Percentiles rank a stretch among this genome's conserved stretches.
phyloP scores from a whole-genome alignment of 2,113 vertebrate genomes.

The Ciconia maguari region DNA sequence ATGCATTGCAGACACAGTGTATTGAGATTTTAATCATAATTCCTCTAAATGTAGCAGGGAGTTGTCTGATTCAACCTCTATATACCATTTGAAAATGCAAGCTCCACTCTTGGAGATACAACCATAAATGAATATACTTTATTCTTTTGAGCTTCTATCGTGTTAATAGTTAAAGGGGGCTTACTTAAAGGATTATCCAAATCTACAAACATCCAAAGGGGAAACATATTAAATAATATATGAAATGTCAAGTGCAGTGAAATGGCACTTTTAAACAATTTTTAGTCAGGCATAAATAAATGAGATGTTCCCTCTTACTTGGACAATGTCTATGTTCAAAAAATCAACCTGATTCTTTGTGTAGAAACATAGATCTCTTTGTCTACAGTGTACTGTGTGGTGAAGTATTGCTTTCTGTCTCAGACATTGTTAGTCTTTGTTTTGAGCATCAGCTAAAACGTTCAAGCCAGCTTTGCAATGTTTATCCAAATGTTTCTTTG shows the following conservation, averaged over 20 bases:
- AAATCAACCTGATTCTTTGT: not conserved
- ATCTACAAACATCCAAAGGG: not conserved
- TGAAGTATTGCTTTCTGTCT: not conserved
- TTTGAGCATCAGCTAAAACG: slow-evolving; percentile 30
- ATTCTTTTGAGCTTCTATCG: not conserved
- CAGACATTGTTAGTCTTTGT: slow-evolving; percentile 8
- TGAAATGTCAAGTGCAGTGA: not conserved
- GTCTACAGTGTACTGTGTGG: not conserved
- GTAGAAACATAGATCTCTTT: not conserved
- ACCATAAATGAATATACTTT: not conserved
- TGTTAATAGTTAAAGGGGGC: not conserved
- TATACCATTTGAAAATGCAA: slow-evolving; percentile 47
- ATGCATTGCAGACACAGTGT: slow-evolving; percentile 40
- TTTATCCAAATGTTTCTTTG: not conserved
- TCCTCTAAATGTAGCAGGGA: slow-evolving; percentile 52
- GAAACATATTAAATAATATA: not conserved
- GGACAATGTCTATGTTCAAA: not conserved
- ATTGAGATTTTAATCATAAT: slow-evolving; percentile 40
- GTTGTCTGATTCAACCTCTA: slow-evolving; percentile 41
- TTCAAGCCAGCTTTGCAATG: not conserved
- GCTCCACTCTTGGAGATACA: not conserved
- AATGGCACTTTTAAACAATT: not conserved
- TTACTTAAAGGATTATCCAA: not conserved
- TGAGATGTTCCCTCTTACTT: not conserved
- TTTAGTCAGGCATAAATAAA: not conserved